Evolutionary conservation across 1,140 invertebrate species (phyloP), one percentile per base, ranked within the genome.

Genomic region (Lasaia peninsularis): DNA sequence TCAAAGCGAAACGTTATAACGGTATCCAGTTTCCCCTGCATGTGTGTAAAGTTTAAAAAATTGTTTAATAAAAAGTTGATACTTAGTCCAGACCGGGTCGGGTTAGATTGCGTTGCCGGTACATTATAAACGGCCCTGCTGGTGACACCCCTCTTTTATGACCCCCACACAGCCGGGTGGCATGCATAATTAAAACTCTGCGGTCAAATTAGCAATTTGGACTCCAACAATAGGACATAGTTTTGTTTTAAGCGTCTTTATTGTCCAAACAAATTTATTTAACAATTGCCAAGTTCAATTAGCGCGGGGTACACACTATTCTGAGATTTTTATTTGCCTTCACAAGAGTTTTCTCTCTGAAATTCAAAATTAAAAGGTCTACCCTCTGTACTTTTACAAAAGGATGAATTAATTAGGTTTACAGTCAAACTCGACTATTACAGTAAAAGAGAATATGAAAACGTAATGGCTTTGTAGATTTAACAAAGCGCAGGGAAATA

Each of bases 131-230:
- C 84, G 86, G 84, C 75, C 65, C 73, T 78, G 75, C 34, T 73
- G 62, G 81, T 79, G 84, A 81, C 80, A 78, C 75, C 75, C 78
- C 67, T 67, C 74, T 70, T 83, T 84, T 80, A 78, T 82, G 69
- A 74, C 72, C 74, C 71, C 72, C 74, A 63, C 75, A 71, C 72
- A 33, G 55, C 48, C 67, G 73, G 71, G 68, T 71, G 73, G 78
- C 74, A 80, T 88, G 82, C 80, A 88, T 88, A 88, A 87, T 87
- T 87, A 86, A 87, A 87, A 86, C 76, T 84, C 73, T 69, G 82
- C 75, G 82, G 82, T 81, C 79, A 87, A 87, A 87, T 86, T 87
- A 86, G 76, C 82, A 81, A 86, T 86, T 85, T 86, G 73, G 77
- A 81, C 73, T 70, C 74, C 60, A 69, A 83, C 78, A 83, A 80